Conservation (phyloP, 2,797 vertebrate genomes). For the Tenualosa ilisha region DNA sequence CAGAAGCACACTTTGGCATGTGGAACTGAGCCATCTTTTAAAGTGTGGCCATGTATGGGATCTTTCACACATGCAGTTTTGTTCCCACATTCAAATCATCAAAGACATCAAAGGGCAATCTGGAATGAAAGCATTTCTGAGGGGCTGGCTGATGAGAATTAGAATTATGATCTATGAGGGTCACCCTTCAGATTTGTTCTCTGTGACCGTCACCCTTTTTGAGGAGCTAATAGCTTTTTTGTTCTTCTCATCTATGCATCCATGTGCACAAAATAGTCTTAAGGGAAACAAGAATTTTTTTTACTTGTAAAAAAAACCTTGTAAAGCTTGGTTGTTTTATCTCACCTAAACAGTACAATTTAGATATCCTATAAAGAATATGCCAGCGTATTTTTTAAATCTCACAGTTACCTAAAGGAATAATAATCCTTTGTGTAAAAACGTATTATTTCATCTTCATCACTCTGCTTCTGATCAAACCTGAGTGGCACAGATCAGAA, state of each 20-base stretch:
- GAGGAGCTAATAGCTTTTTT: neutral
- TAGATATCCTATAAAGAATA: neutral
- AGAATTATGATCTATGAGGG: neutral
- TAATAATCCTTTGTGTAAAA: neutral
- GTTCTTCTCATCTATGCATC: neutral
- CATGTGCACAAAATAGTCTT: neutral
- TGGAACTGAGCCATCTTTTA: neutral
- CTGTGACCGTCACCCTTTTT: neutral
- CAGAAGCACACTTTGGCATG: neutral
- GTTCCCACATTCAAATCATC: neutral
- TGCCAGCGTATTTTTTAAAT: neutral
- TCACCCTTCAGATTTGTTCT: neutral
- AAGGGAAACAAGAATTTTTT: too few species aligned
- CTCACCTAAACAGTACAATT: neutral
- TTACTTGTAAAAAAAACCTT: too few species aligned
- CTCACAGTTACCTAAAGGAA: neutral
- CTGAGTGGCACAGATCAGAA: neutral
- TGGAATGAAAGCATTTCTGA: neutral
- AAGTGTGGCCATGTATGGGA: neutral
- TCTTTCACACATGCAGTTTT: neutral
- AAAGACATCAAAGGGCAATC: neutral
- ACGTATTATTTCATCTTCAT: too few species aligned
- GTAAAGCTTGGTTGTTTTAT: too few species aligned
- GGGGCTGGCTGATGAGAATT: neutral
- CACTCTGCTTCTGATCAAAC: neutral